phyloP scores from a whole-genome alignment of 2,113 vertebrate species.

The Tragelaphus scriptus region DNA sequence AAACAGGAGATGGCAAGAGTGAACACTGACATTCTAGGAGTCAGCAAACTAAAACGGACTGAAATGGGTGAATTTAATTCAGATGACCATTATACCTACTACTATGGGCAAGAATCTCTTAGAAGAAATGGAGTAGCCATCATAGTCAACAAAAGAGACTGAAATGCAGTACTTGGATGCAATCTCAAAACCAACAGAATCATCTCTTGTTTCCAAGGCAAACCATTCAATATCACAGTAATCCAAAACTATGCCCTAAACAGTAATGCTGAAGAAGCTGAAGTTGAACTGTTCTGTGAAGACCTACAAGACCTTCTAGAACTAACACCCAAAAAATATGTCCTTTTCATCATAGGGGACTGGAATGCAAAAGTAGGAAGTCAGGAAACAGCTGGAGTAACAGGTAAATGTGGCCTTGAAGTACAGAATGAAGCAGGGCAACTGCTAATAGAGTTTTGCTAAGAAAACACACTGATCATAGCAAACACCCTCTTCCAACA shows the following conservation, averaged over 20 bases:
- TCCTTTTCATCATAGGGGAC: not conserved
- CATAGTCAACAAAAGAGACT: not conserved
- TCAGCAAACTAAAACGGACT: not conserved
- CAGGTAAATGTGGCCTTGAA: not conserved
- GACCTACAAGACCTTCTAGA: not conserved
- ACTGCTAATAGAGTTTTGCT: not conserved
- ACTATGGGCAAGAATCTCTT: not conserved
- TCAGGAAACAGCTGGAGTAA: not conserved
- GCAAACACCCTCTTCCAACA: not conserved
- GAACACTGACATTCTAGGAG: not conserved
- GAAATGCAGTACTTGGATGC: not conserved
- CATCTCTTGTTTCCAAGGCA: not conserved
- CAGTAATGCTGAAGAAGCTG: not conserved
- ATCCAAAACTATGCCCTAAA: not conserved
- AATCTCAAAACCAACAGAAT: not conserved
- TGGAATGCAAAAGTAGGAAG: not conserved
- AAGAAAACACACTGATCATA: not conserved
- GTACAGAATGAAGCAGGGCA: not conserved
- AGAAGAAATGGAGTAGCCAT: not conserved
- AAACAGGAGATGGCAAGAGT: not conserved
- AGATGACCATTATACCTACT: not conserved
- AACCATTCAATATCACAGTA: not conserved
- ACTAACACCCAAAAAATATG: not conserved
- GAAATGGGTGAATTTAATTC: not conserved
- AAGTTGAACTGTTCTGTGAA: not conserved